Evolutionary conservation across 2,113 vertebrate species (phyloP), one percentile per base, ranked within the genome.

Genomic region (Zosterops lateralis): DNA sequence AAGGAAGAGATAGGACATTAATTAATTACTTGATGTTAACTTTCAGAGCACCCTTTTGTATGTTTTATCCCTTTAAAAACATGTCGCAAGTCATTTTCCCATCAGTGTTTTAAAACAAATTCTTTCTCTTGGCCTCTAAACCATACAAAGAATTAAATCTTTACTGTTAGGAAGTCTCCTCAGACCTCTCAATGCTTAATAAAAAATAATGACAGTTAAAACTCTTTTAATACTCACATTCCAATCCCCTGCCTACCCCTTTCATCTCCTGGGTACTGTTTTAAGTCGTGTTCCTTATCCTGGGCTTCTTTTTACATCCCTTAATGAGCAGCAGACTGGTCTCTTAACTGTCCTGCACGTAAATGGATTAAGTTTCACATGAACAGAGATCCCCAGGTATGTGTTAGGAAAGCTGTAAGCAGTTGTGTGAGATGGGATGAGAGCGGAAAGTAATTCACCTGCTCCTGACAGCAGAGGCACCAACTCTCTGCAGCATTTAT

Each of bases 201-300:
- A 94, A 94, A 95, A 96, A 95, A 89, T 94, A 89, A 97, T 78
- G 94, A 89, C 86, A 93, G 84, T 40, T 93, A 76, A 93, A 97
- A 87, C 70, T 95, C 71, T 57, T 93, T 58, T 87, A 95, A 97
- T 92, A 57, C 72, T 57, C 87, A 19, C 73, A 82, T 45, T 76
- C 67, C 88, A 84, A 67, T 60, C 66, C 89, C 84, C 64, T 91
- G 74, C 50, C 90, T 89, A 47, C 44, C 84, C 83, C 74, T 6
- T 60, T 60, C 22, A 82, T 87, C 94, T 90, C 91, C 84, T 67
- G 77, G 77, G 90, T 38, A 54, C 71, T 82, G 74, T 80, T 92
- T 87, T 53, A 87, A 71, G 91, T 48, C 3, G 1, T 32, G 86
- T 70, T 88, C 81, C 77, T 95, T 93, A 93, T 95, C 81, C 83